Evolutionary conservation across 2,113 vertebrate species (phyloP).

Genomic region (Pithys albifrons): DNA sequence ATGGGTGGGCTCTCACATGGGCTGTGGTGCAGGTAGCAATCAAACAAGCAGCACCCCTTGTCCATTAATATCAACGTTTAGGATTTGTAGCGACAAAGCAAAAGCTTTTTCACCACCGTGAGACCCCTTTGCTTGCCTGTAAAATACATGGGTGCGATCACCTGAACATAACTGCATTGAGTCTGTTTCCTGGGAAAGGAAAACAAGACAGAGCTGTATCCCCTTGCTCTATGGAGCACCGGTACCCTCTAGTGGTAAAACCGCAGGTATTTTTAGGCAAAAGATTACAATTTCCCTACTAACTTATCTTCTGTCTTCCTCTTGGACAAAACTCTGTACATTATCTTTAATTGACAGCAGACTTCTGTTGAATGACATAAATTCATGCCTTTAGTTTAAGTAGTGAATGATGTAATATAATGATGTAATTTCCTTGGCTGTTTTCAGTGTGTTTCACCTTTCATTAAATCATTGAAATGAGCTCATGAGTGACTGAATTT

Average conservation of each 20-base stretch:
- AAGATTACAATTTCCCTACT: background rate
- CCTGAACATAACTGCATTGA: background rate
- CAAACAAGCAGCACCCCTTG: background rate
- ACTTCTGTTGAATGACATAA: background rate
- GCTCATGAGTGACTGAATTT: background rate
- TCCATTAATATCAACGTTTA: background rate
- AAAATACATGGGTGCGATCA: background rate
- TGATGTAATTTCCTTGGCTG: conserved; percentile 5
- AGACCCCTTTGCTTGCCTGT: background rate
- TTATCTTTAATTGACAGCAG: background rate
- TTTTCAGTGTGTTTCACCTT: background rate
- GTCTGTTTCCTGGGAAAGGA: background rate
- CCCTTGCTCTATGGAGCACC: background rate
- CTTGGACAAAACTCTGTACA: background rate
- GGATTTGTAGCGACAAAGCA: background rate
- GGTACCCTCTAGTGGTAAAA: conserved; percentile 54
- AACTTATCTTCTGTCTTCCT: background rate
- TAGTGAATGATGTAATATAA: background rate
- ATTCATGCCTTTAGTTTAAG: background rate
- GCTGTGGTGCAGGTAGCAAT: fast-evolving
- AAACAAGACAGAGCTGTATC: background rate
- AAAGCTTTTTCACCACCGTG: background rate
- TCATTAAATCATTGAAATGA: background rate
- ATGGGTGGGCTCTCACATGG: fast-evolving
- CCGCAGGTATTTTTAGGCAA: background rate